These are phyloP conservation scores for Dryas iulia DNA, from an alignment of 1,140 invertebrate genomes.

Conservation along the genomic window DNA sequence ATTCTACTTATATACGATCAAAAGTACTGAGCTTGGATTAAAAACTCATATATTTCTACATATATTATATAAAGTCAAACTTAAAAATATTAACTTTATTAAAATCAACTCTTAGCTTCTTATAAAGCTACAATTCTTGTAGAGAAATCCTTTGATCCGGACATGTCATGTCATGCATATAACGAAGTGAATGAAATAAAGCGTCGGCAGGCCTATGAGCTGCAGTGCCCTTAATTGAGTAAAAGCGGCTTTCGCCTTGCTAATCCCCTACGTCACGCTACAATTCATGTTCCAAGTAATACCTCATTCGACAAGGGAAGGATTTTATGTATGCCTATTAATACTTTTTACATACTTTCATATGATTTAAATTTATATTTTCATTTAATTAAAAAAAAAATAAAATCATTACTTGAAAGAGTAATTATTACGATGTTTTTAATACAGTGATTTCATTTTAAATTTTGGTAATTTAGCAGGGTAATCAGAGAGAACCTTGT, in stretches of 20 bases:
- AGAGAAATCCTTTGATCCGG: background rate
- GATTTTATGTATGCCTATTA: background rate
- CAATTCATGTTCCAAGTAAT: slow-evolving; percentile 17
- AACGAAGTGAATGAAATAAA: slow-evolving; percentile 18
- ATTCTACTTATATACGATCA: no score
- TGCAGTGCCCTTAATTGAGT: slow-evolving; percentile 34
- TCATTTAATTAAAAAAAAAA: no score
- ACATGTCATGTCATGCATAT: slow-evolving; percentile 9
- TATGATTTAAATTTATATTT: no score
- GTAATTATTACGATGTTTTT: no score
- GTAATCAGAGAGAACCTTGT: no score
- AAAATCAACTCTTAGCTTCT: background rate
- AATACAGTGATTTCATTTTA: no score
- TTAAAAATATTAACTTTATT: background rate
- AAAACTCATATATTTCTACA: no score
- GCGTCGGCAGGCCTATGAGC: slow-evolving; percentile 7
- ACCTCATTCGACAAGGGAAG: background rate
- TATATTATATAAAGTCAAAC: no score
- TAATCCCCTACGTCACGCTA: slow-evolving; percentile 33
- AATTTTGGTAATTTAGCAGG: no score
- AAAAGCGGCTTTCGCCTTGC: slow-evolving; percentile 33
- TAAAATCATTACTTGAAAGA: no score
- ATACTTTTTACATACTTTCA: no score
- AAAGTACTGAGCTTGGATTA: no score
- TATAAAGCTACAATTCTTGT: background rate